phyloP scores from a whole-genome alignment of 2,888 invertebrate species.

The Cephalotes varians region DNA sequence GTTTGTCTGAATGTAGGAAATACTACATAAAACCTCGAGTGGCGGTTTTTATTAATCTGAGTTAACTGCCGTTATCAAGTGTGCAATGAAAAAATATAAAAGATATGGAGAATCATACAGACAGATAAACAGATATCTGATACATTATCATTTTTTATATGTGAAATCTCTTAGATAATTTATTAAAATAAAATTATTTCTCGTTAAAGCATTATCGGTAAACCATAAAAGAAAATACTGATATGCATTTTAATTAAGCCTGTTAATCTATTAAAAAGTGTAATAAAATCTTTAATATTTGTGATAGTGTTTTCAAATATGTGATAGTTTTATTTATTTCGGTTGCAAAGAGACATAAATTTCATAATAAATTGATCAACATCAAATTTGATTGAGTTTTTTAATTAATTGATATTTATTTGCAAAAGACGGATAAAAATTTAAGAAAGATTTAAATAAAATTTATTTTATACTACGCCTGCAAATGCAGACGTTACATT shows the following conservation, averaged over 20 bases:
- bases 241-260: conserved; percentile 13
- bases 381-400: not conserved
- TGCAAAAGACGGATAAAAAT: not conserved
- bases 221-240: not conserved
- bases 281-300: conserved; percentile 14
- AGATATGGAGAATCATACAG: not conserved
- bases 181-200: conserved; percentile 2
- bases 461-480: not conserved
- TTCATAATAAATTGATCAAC: not conserved
- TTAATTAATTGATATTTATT: not conserved
- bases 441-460: not conserved
- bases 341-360: not conserved
- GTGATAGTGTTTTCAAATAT: no score
- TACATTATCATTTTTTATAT: not conserved
- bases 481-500: not conserved
- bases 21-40: not conserved
- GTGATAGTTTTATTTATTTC: not conserved
- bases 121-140: conserved; percentile 25
- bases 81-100: not conserved
- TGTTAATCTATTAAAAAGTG: not conserved
- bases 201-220: not conserved
- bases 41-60: not conserved
- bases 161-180: not conserved
- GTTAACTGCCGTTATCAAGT: not conserved
- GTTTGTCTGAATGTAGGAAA: not conserved